These are phyloP conservation scores for Plebejus anna DNA, from an alignment of 2,888 invertebrate species.

Conservation along the genomic window DNA sequence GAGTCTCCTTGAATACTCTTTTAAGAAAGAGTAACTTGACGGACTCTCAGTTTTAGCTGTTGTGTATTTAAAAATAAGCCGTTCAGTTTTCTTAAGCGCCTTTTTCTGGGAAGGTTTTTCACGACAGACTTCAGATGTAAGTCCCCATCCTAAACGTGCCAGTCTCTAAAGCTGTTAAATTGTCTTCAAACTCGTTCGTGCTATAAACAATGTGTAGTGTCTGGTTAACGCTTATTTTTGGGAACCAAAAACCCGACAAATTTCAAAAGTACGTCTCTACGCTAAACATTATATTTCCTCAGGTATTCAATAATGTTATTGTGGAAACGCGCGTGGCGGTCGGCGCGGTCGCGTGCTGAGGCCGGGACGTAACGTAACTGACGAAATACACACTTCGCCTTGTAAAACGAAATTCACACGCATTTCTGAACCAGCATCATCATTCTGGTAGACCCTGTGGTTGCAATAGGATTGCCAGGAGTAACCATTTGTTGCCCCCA, in stretches of 20 bases:
- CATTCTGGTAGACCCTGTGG: not conserved
- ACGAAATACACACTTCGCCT: slow-evolving; percentile 19
- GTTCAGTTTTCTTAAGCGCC: too few relatives aligned
- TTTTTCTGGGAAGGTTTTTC: too few relatives aligned
- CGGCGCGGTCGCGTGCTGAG: not conserved
- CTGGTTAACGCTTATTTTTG: not conserved
- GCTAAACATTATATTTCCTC: not conserved
- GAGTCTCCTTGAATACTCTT: too few relatives aligned
- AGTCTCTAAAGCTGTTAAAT: too few relatives aligned
- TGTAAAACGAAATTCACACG: slow-evolving; percentile 18
- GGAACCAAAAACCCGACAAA: not conserved
- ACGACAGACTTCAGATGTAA: too few relatives aligned
- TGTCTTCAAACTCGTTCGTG: too few relatives aligned
- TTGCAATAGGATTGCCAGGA: not conserved
- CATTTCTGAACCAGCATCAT: not conserved
- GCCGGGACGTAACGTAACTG: slow-evolving; percentile 21
- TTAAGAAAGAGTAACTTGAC: too few relatives aligned
- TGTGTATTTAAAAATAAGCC: too few relatives aligned
- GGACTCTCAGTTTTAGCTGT: too few relatives aligned
- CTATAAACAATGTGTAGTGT: too few relatives aligned
- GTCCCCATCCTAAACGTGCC: too few relatives aligned
- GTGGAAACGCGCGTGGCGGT: not conserved
- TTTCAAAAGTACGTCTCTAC: not conserved
- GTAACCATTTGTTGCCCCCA: too few relatives aligned
- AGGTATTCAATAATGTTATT: not conserved